phyloP scores from a whole-genome alignment of 2,888 invertebrate genomes.

The Dusona sp. region DNA sequence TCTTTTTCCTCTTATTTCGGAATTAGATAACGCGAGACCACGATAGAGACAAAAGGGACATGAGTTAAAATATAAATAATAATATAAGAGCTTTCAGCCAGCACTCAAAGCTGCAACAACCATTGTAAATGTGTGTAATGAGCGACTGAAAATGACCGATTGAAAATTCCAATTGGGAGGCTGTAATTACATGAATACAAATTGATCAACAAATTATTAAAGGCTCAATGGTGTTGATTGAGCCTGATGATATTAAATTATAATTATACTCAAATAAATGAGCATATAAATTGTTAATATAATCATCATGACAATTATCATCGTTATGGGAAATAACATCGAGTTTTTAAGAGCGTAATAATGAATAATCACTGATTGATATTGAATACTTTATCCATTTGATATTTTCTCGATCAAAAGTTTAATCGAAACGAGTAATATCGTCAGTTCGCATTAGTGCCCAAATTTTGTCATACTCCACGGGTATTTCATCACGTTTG shows the following conservation, averaged over 20 bases:
- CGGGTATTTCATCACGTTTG: not conserved
- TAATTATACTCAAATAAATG: not conserved
- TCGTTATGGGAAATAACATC: not conserved
- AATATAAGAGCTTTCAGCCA: not conserved
- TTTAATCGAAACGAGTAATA: not conserved
- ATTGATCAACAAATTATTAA: not conserved
- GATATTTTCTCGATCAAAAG: not conserved
- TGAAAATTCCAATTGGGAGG: not conserved
- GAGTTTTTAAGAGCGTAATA: not conserved
- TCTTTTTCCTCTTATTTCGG: not conserved
- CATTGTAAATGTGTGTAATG: not conserved
- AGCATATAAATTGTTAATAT: not conserved
- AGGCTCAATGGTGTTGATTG: not conserved
- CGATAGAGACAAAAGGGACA: not conserved
- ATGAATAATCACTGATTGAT: too few relatives aligned
- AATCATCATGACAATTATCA: not conserved
- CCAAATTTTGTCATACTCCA: not conserved
- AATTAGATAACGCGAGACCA: conserved; percentile 41
- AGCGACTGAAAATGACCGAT: not conserved
- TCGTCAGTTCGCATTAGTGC: not conserved
- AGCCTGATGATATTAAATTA: not conserved
- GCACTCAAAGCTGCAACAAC: not conserved
- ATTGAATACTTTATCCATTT: too few relatives aligned
- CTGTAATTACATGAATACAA: not conserved
- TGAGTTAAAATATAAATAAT: not conserved